These are phyloP conservation scores for Clivina fossor DNA, from an alignment of 2,888 invertebrate genomes.

Conservation along the genomic window DNA sequence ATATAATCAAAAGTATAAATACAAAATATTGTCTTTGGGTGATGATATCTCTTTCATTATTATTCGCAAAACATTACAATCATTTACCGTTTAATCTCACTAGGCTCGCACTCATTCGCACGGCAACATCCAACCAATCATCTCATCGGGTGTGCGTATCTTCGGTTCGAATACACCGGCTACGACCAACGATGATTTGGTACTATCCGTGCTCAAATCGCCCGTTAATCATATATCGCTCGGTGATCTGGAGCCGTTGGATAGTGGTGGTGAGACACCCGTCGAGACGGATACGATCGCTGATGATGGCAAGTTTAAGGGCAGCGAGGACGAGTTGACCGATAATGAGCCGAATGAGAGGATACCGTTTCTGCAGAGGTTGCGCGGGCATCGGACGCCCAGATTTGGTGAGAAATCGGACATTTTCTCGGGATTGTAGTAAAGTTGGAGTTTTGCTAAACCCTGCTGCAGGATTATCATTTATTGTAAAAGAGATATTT, in stretches of 20 bases:
- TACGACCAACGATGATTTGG: constrained; percentile 55
- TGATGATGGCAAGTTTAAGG: constrained; percentile 41
- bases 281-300: constrained; percentile 37
- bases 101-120: constrained; percentile 29
- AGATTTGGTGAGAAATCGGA: constrained; percentile 54
- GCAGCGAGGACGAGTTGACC: constrained; percentile 55
- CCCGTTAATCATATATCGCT: constrained; percentile 56
- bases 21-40: too few relatives aligned
- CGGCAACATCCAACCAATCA: constrained; percentile 27
- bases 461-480: too few relatives aligned
- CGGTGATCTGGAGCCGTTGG: too few relatives aligned
- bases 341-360: constrained; percentile 53
- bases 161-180: constrained; percentile 21
- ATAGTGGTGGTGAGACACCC: constrained; percentile 52
- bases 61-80: too few relatives aligned
- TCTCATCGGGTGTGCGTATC: constrained; percentile 8
- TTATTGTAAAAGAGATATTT: too few relatives aligned
- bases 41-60: too few relatives aligned
- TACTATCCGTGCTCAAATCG: constrained; percentile 62
- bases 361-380: constrained; percentile 58
- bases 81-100: too few relatives aligned
- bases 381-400: constrained; percentile 52
- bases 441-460: too few relatives aligned
- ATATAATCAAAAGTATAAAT: too few relatives aligned
- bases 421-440: background rate